phyloP scores from a whole-genome alignment of 2,113 vertebrate genomes.

The Acrocephalus kingi region DNA sequence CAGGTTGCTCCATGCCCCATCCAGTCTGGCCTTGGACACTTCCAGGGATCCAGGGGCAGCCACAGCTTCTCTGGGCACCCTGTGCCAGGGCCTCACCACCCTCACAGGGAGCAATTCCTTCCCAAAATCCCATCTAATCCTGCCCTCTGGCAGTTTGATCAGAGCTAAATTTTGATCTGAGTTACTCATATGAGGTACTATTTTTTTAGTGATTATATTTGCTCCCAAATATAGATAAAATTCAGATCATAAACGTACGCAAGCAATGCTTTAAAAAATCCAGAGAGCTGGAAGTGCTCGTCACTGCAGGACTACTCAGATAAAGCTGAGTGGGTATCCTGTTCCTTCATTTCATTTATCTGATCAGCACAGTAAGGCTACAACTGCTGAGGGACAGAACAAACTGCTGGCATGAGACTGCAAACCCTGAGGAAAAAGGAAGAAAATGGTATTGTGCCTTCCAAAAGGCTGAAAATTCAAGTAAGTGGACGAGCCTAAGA shows the following conservation, averaged over 20 bases:
- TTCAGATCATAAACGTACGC: rapidly evolving
- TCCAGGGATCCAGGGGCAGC: not conserved
- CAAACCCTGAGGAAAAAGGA: not conserved
- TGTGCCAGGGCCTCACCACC: rapidly evolving
- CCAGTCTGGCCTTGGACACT: not conserved
- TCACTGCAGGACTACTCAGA: not conserved
- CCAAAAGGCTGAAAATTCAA: not conserved
- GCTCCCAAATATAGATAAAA: not conserved
- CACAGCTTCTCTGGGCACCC: not conserved
- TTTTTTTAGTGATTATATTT: not conserved
- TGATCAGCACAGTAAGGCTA: not conserved
- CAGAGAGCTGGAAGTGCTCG: not conserved
- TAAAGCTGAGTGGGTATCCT: not conserved
- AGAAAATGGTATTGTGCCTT: not conserved
- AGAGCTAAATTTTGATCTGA: not conserved
- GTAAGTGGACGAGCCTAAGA: not conserved
- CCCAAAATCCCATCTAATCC: not conserved
- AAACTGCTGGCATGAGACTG: not conserved
- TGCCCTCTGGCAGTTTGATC: not conserved
- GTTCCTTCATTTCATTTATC: not conserved
- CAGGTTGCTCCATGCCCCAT: rapidly evolving
- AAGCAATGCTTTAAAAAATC: not conserved
- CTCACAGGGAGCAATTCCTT: rapidly evolving
- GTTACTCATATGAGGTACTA: not conserved
- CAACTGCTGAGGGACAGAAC: not conserved